Evolutionary conservation across 2,113 vertebrate genomes (phyloP).

Genomic region (Tamias sibiricus): DNA sequence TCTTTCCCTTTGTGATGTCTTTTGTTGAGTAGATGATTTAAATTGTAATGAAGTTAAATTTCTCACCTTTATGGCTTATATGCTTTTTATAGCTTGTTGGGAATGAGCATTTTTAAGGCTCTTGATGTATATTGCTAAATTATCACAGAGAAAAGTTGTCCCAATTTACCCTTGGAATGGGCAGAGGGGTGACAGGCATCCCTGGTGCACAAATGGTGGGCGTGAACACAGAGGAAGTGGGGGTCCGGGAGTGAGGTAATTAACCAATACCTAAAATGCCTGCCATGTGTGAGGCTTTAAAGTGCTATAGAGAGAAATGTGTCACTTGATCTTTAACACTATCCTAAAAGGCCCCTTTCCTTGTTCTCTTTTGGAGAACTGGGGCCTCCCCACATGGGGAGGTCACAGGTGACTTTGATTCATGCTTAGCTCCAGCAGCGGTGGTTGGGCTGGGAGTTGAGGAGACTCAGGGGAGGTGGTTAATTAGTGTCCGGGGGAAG

Average conservation of each 20-base stretch:
- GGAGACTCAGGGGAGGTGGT: not conserved
- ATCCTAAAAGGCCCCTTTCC: not conserved
- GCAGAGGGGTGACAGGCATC: not conserved
- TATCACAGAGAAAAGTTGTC: not conserved
- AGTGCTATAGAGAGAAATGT: not conserved
- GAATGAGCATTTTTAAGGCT: slow-evolving; percentile 49
- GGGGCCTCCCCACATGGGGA: not conserved
- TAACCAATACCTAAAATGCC: not conserved
- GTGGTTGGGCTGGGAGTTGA: not conserved
- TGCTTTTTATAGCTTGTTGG: slow-evolving; percentile 55
- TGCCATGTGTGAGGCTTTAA: not conserved
- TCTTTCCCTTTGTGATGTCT: slow-evolving; percentile 34
- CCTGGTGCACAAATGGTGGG: not conserved
- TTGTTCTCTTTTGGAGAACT: not conserved
- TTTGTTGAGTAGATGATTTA: slow-evolving; percentile 45
- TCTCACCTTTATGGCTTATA: slow-evolving; percentile 52
- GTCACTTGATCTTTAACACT: not conserved
- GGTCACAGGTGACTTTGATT: slow-evolving; percentile 28
- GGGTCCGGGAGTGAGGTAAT: not conserved
- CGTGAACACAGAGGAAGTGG: not conserved
- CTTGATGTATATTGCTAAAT: slow-evolving; percentile 33
- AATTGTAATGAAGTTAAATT: slow-evolving; percentile 52
- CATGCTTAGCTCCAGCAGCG: not conserved
- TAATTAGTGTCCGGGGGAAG: slow-evolving; percentile 34
- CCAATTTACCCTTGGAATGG: slow-evolving; percentile 9